Evolutionary conservation across 53 echinoderm and acorn worm species (phyloP).

Genomic region (Paracentrotus lividus): DNA sequence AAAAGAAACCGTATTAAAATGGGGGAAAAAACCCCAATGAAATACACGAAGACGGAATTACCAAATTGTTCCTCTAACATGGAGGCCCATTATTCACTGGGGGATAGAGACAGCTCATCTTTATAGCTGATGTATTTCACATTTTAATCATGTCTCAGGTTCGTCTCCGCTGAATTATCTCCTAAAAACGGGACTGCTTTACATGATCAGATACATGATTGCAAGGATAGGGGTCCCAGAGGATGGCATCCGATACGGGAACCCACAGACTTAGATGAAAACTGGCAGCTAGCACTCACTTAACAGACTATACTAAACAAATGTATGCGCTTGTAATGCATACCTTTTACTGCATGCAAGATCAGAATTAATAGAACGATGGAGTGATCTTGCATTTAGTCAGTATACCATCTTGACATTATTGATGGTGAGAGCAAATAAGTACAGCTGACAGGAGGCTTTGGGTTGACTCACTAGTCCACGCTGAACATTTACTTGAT

Average conservation of each 20-base stretch:
- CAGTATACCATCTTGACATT: conserved; percentile 17
- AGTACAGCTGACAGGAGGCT: neutral
- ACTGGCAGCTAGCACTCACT: neutral
- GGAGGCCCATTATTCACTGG: neutral
- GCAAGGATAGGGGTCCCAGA: neutral
- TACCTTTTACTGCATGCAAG: neutral
- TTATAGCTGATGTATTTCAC: conserved; percentile 28
- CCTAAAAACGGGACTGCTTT: conserved; percentile 5
- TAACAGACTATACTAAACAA: neutral
- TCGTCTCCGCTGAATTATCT: neutral
- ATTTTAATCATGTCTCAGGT: conserved; percentile 29
- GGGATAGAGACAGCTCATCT: neutral
- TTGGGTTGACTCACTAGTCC: neutral
- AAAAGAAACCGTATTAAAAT: neutral
- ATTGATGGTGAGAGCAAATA: conserved; percentile 29
- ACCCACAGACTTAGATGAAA: neutral
- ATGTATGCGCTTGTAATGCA: conserved; percentile 1
- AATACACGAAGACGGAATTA: neutral
- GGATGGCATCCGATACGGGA: neutral
- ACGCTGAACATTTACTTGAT: neutral
- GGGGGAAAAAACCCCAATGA: neutral
- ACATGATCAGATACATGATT: conserved; percentile 25
- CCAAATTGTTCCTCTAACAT: neutral
- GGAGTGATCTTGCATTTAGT: conserved; percentile 32
- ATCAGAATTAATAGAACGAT: conserved; percentile 42